Base-by-base conservation (phyloP, 2,888 invertebrate species). In the Troilus luridus region DNA sequence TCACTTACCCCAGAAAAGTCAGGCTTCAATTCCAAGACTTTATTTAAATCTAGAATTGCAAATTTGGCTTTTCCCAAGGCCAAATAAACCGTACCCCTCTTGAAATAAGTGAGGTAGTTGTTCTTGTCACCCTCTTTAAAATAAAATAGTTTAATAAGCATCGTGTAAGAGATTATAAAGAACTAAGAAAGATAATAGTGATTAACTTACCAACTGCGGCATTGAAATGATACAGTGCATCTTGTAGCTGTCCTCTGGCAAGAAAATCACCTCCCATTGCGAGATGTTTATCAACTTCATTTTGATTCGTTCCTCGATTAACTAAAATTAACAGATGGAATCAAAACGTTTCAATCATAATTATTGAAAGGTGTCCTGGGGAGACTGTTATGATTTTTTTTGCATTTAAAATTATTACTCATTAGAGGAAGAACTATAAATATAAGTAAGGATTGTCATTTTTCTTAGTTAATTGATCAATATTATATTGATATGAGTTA, bases 211-310 rank as follows among this genome's bases (percentile, higher is more conserved):
- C 99, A 93, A 99, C 98, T 93, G 99, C 99, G 92, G 98, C 98
- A 95, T 99, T 99, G 95, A 98, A 99, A 94, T 99, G 99, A 92
- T 98, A 97, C 89, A 99, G 95, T 17, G 99, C 99, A 95, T 99
- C 99, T 88, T 98, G 97, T 92, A 99, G 96, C 94, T 99, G 98
- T 62, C 99, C 99, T 93, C 97, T 96, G 77, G 98, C 97, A 93
- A 99, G 95, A 94, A 98, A 97, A 94, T 98, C 97, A 94, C 97
- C 97, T 1, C 99, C 99, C 94, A 98, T 95, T 94, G 99, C 98
- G 94, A 99, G 95, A 95, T 99, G 99, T 94, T 97, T 97, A 93
- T 98, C 97, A 92, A 99, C 97, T 94, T 99, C 98, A 90, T 96
- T 95, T 93, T 96, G 96, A 91, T 96, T 95, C 93, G 96, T 95